Conservation (phyloP, 2,113 vertebrate species). For the Sigmodon hispidus region DNA sequence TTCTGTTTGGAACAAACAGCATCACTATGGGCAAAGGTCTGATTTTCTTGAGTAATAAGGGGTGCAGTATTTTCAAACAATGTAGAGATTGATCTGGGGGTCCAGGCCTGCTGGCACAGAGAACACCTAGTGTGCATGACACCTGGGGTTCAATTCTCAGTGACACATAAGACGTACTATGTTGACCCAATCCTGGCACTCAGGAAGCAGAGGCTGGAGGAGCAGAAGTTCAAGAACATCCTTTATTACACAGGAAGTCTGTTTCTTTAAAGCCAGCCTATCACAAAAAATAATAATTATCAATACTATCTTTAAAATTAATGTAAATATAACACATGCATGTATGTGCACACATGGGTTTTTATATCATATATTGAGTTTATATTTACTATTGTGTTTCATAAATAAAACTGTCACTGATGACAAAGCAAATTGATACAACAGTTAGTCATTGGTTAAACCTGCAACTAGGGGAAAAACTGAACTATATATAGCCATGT, state of each 20-base stretch:
- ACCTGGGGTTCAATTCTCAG: too few relatives aligned
- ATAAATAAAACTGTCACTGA: constrained; percentile 65
- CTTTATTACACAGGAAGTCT: not conserved
- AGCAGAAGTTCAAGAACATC: not conserved
- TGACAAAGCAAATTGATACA: constrained; percentile 21
- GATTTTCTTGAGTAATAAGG: constrained; percentile 81
- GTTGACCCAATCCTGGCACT: not conserved
- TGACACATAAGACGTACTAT: not conserved
- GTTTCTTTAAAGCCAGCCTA: not conserved
- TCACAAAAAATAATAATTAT: constrained; percentile 2
- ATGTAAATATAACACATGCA: not conserved
- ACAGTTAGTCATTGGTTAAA: constrained; percentile 72
- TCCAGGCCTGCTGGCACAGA: not conserved
- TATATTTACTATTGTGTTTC: constrained; percentile 62
- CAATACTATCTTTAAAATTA: constrained; percentile 81
- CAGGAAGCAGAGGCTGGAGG: not conserved
- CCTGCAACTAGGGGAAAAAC: constrained; percentile 36
- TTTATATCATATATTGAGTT: constrained; percentile 74
- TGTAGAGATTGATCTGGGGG: not conserved
- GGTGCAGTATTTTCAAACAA: constrained; percentile 74
- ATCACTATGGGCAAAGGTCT: constrained; percentile 73
- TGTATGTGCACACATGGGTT: not conserved
- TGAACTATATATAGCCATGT: not conserved
- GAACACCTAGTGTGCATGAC: not conserved
- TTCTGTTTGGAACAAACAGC: constrained; percentile 84